Evolutionary conservation across 2,888 invertebrate genomes (phyloP), one percentile per base, ranked within the genome.

Genomic region (Junonia oenone): DNA sequence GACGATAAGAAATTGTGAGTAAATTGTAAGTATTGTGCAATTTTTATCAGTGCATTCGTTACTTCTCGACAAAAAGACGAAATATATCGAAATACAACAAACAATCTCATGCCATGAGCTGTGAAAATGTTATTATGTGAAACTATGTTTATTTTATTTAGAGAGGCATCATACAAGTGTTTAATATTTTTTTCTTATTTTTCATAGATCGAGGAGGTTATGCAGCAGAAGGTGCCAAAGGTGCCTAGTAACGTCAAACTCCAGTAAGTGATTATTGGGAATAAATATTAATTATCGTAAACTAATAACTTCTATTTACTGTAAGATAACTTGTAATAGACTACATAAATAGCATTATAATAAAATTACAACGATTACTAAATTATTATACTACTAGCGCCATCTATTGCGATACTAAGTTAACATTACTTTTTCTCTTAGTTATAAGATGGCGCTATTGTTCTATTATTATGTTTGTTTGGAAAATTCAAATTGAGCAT

Each of bases 181-280:
- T 33, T 43, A 13, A 55, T 45, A 56, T 53, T 54, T 45, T 62
- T 62, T 27, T 61, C n/a, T n/a, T n/a, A n/a, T n/a, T 56, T 58
- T 64, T 80, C 81, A 46, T 69, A 89, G 89, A 83, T 88, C 81
- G 85, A 86, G 79, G 88, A 88, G 89, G 89, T 88, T 83, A 90
- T 90, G 89, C 89, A 89, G 82, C 81, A 86, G 78, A 86, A 74
- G 87, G 87, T 80, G 84, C 89, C 88, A 58, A 72, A 71, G 86
- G 88, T 84, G 89, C 88, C 89, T 77, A 75, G 68, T 71, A 81
- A 77, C 67, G 68, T 72, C 58, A 81, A 80, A 72, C 68, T 74
- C 31, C 78, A 78, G 89, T 88, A 75, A 83, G 87, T 81, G n/a
- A 27, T 40, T 26, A 40, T 48, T 51, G n/a, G 45, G 45, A 43